Conservation (phyloP, 2,888 invertebrate genomes). For the Operophtera brumata region DNA sequence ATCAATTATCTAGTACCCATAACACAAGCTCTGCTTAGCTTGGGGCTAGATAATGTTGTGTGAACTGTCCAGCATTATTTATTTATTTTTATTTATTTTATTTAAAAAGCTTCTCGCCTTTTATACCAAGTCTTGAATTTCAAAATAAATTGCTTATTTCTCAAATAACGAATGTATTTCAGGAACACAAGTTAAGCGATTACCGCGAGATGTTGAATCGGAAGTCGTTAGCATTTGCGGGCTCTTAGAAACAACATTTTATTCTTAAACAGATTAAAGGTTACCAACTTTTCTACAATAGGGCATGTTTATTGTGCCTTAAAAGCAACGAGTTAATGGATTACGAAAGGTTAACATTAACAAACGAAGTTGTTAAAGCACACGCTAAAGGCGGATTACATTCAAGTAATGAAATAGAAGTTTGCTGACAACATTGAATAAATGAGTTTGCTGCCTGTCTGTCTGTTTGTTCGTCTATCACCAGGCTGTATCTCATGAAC, state of each 20-base stretch:
- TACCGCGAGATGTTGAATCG: conserved; percentile 19
- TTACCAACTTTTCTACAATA: conserved; percentile 28
- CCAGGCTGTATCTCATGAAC: too few species aligned
- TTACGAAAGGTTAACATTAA: conserved; percentile 35
- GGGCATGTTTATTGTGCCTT: conserved; percentile 29
- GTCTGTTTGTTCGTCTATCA: too few species aligned
- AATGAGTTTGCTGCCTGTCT: too few species aligned
- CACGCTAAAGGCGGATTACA: conserved; percentile 25
- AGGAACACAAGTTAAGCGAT: conserved; percentile 12
- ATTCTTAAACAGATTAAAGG: conserved; percentile 27
- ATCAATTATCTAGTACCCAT: too few species aligned
- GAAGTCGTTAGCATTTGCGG: conserved; percentile 26
- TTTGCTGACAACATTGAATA: conserved; percentile 7
- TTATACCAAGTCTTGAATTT: not conserved
- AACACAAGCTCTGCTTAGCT: too few species aligned
- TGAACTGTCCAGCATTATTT: too few species aligned
- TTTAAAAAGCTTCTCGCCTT: too few species aligned
- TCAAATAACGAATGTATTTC: conserved; percentile 1
- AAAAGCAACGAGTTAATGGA: conserved; percentile 33
- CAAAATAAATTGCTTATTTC: not conserved
- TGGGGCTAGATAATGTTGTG: too few species aligned
- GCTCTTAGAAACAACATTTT: conserved; percentile 24
- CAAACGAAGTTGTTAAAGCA: conserved; percentile 31
- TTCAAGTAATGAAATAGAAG: conserved; percentile 18
- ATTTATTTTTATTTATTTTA: too few species aligned